Conservation (phyloP, 2,797 vertebrate species). For the Liasis olivaceus region DNA sequence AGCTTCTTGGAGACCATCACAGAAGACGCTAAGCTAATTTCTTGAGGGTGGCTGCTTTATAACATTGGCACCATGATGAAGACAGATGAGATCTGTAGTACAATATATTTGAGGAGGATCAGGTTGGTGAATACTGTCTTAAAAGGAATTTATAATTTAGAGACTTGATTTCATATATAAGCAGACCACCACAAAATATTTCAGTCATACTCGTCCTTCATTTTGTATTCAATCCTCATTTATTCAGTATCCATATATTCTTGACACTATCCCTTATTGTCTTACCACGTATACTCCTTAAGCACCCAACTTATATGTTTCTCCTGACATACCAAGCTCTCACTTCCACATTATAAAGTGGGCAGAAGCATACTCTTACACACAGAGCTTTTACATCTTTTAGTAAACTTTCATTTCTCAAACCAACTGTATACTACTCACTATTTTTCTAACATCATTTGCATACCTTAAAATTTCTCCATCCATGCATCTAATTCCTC, state of each 20-base stretch:
- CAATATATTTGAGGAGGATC: background rate
- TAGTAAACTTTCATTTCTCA: background rate
- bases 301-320: background rate
- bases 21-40: background rate
- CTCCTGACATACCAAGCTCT: background rate
- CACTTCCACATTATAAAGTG: background rate
- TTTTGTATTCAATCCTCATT: background rate
- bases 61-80: background rate
- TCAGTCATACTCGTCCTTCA: background rate
- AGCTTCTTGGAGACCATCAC: background rate
- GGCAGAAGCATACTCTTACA: background rate
- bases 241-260: background rate
- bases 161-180: background rate
- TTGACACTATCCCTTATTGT: too few relatives aligned
- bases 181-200: background rate
- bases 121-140: background rate
- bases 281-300: background rate
- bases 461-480: background rate
- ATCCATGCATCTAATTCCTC: background rate
- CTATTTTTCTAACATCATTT: background rate
- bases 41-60: background rate
- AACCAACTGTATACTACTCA: background rate
- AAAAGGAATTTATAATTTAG: background rate
- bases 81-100: background rate
- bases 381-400: background rate